Evolutionary conservation across 2,113 vertebrate genomes (phyloP), one percentile per base, ranked within the genome.

Genomic region (Tretioscincus oriximinensis): DNA sequence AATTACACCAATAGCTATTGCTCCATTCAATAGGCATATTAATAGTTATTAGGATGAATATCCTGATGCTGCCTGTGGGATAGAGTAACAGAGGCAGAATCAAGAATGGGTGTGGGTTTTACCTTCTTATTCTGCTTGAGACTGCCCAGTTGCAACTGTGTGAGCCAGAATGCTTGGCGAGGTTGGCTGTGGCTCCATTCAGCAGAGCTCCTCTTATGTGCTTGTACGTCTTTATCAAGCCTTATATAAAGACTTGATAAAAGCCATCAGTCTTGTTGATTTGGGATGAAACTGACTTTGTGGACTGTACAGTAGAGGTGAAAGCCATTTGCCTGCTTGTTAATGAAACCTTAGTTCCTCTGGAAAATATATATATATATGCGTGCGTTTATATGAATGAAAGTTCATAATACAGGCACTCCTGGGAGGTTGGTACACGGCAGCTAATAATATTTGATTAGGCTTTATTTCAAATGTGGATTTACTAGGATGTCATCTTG

Each of bases 361-460:
- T 58, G 81, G 84, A 88, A 71, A 86, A 81, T 75, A 58, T 58
- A 58, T 58, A 16, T 58, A 16, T 58, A 16, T 58, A 16, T 58
- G 54, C 18, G 12, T 58, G 14, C 18, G 54, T 58, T 5, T 58
- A 16, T 18, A 18, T 58, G 54, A 87, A 77, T 86, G 80, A 78
- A 88, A 88, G 76, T 88, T 87, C 83, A 87, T 90, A 90, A 87
- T 66, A 64, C 72, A 85, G 80, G 84, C 71, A 86, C 64, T 87
- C 80, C 82, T 81, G 76, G 84, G 85, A 88, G 68, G 82, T 80
- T 87, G 81, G 88, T 91, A 90, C 68, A 87, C 84, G 88, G 60
- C 69, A 12, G 74, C 47, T 93, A 86, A 85, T 91, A 90, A 89
- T 90, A 89, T 91, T 92, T 93, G 88, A 89, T 93, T 93, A 88